Conservation (phyloP, 2,888 invertebrate species). For the Patella caerulea region DNA sequence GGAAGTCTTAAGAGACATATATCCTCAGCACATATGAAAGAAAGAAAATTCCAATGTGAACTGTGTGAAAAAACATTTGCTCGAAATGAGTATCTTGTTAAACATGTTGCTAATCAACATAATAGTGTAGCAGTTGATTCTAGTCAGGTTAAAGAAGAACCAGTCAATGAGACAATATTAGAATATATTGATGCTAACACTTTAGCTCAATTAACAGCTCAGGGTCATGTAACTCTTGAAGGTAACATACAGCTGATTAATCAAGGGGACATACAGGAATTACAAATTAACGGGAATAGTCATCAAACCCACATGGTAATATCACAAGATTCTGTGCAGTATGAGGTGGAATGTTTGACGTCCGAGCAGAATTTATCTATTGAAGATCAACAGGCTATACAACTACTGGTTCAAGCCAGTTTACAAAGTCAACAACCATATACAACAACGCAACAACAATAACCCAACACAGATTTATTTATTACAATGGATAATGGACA, state of each 20-base stretch:
- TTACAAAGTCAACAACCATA: constrained; percentile 22
- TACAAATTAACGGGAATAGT: neutral
- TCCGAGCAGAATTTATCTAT: constrained; percentile 40
- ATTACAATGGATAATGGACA: no score
- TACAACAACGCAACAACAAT: neutral
- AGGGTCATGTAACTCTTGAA: neutral
- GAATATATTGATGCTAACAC: constrained; percentile 16
- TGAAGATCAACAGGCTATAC: constrained; percentile 44
- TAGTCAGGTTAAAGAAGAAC: neutral
- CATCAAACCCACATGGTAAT: neutral
- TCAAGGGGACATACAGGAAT: constrained; percentile 11
- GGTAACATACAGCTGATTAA: constrained; percentile 8
- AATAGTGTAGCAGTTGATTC: constrained; percentile 28
- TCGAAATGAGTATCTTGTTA: constrained; percentile 57
- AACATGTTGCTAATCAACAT: constrained; percentile 49
- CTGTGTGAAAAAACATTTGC: constrained; percentile 53
- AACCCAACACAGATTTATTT: no score
- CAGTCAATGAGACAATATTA: neutral
- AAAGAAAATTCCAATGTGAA: constrained; percentile 52
- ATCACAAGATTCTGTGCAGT: constrained; percentile 41
- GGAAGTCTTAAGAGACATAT: constrained; percentile 58
- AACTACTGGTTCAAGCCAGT: constrained; percentile 42
- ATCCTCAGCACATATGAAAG: constrained; percentile 52
- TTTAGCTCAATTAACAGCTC: constrained; percentile 4
- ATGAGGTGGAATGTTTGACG: constrained; percentile 51